Evolutionary conservation across 2,888 invertebrate species (phyloP), one percentile per base, ranked within the genome.

Genomic region (Diarsia dahlii): DNA sequence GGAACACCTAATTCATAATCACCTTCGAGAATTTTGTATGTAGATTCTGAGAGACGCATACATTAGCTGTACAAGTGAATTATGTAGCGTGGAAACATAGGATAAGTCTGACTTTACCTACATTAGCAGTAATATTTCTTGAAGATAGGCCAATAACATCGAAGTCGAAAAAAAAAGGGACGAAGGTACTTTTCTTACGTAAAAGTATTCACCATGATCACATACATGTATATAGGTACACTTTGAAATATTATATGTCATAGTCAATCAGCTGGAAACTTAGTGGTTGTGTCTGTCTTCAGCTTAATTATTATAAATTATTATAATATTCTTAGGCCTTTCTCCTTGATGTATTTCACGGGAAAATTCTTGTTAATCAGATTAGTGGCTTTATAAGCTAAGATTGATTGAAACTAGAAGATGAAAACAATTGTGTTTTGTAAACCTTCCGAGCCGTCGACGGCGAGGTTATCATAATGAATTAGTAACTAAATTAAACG

Each of bases 371-470:
- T 62, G 74, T 72, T 76, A 71, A 76, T 71, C 74, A 52, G 77
- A 60, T 82, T 80, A 76, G 77, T 76, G 67, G 62, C 54, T 78
- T 77, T 75, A 71, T 76, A 63, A 66, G 65, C 67, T 56, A 70
- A 83, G 83, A 81, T 76, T 81, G 78, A 81, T 81, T 79, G 82
- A 46, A 78, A 73, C 74, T 80, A 80, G 69, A 70, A 75, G 45
- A 80, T 81, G 67, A 78, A 62, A 81, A 71, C 70, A 69, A 72
- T 74, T n/a, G 48, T 74, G 76, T 82, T 78, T 75, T 69, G 68
- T 67, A 78, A 82, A 71, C 50, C 70, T 71, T 18, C 54, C 64
- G n/a, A 77, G 72, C 63, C 63, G 28, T 60, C 50, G 63, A 45
- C 58, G 54, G 54, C 70, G 76, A 75, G 82, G 76, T 72, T 80